Base-by-base conservation (phyloP, 2,888 invertebrate species). In the Cantharis rustica region DNA sequence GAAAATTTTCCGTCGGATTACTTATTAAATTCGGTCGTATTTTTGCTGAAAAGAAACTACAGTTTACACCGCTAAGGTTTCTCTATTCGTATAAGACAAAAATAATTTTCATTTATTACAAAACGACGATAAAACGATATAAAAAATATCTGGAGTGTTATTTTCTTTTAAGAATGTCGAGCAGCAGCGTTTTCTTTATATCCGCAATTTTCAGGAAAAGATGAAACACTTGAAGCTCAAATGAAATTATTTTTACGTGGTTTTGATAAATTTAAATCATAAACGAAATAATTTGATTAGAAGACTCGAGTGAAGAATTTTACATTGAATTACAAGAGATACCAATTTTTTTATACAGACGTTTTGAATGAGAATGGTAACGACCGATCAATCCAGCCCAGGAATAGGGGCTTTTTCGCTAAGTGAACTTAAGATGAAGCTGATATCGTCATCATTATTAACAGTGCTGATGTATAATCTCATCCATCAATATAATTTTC, bases 371-470 rank as follows among this genome's bases (percentile, higher is more conserved):
- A 66, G 17, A 66, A 66, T 20, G 23, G 64, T 23, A 23, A 20
- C 16, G 64, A 66, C 64, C 64, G 64, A 66, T 66, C 64, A 66
- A 66, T 66, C 64, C 23, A 66, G 20, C 23, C 64, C 4, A 66
- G 16, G 23, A 16, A 20, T 20, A 23, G 64, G 64, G 64, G 20
- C 23, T 66, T 66, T 66, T 20, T 66, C 20, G 64, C n/a, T 66
- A 66, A 66, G 17, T 20, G 64, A 20, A 20, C 64, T 66, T 23
- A 20, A 66, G 64, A 66, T 66, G 64, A n/a, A 47, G 17, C 64
- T 15, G 64, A 66, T 66, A 66, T 23, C 64, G 20, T 66, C 64
- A 66, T 66, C 64, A 66, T 66, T 66, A 66, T 66, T 63, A 47
- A 47, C 47, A 47, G 13, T 66, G 64, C 64, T 20, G 64, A 20